Evolutionary conservation across 2,113 vertebrate genomes (phyloP), one percentile per base, ranked within the genome.

Genomic region (Syrmaticus mikado): DNA sequence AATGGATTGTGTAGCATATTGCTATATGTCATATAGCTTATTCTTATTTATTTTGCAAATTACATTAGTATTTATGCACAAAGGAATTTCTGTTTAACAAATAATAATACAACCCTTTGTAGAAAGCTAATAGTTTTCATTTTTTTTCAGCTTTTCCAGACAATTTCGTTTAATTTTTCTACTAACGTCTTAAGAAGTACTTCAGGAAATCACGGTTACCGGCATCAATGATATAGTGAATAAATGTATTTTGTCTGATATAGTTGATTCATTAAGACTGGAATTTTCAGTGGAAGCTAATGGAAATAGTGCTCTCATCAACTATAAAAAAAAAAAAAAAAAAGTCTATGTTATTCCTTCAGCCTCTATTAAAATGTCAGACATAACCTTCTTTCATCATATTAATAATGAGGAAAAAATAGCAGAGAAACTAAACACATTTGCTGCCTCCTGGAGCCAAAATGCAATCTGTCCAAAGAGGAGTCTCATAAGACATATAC

Each of bases 281-380:
- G 58, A 82, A 86, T 87, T 91, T 94, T 76, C 58, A 73, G 75
- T 58, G 58, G 36, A 93, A 40, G 48, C 70, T 91, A 93, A 90
- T 68, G 58, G 48, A 90, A 94, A 62, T 86, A 83, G 62, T 52
- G 41, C 17, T 89, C 74, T 4, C 16, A 88, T 86, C 45, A 67
- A 43, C 1, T 46, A 12, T 11, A 34, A 43, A 52, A 19, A 72
- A 21, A 18, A 45, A 30, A 46, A 14, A 10, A n/a, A 28, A 15
- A 57, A 53, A 62, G 40, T 8, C 10, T 62, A 4, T 11, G 45
- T 45, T 91, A 77, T 52, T 83, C 46, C 6, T 77, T 68, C 41
- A 70, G 12, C 71, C 5, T 81, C 46, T 75, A 81, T 82, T 40
- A 15, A 90, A 90, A 95, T 72, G 52, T 27, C 32, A 90, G 28